Evolutionary conservation across 2,888 invertebrate genomes (phyloP).

Genomic region (Cylloceria caligata): DNA sequence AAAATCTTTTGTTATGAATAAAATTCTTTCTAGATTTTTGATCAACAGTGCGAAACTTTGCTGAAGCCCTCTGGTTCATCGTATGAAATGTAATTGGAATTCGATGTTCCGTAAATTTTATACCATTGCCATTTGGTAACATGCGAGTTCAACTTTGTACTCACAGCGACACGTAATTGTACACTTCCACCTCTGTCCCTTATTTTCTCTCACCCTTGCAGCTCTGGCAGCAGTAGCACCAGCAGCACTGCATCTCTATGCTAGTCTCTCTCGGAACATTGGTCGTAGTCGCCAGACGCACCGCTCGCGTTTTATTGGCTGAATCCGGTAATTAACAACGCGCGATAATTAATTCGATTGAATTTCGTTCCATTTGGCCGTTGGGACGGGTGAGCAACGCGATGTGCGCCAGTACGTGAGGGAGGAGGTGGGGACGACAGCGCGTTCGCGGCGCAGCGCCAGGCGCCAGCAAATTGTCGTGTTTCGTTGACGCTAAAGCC

Average conservation of each 20-base stretch:
- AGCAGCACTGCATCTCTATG: background rate
- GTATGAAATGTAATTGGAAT: constrained; percentile 73
- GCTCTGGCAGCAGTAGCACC: background rate
- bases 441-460: constrained; percentile 45
- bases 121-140: constrained; percentile 49
- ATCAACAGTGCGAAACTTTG: constrained; percentile 7
- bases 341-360: constrained; percentile 81
- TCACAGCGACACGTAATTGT: constrained; percentile 50
- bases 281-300: constrained; percentile 44
- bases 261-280: constrained; percentile 32
- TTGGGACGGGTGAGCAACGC: constrained; percentile 45
- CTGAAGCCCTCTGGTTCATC: constrained; percentile 31
- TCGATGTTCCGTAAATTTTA: constrained; percentile 74
- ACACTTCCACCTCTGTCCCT: constrained; percentile 45
- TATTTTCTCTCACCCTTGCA: constrained; percentile 43
- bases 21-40: constrained; percentile 12
- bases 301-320: constrained; percentile 75
- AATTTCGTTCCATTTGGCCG: constrained; percentile 76
- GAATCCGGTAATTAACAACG: constrained; percentile 80
- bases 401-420: constrained; percentile 1
- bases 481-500: constrained; percentile 70
- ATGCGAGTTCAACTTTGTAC: constrained; percentile 35
- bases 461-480: constrained; percentile 71
- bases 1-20: background rate
- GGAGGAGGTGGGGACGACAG: background rate